These are phyloP conservation scores for Drosophila santomea DNA, from an alignment of 1,140 invertebrate species.

Conservation along the genomic window DNA sequence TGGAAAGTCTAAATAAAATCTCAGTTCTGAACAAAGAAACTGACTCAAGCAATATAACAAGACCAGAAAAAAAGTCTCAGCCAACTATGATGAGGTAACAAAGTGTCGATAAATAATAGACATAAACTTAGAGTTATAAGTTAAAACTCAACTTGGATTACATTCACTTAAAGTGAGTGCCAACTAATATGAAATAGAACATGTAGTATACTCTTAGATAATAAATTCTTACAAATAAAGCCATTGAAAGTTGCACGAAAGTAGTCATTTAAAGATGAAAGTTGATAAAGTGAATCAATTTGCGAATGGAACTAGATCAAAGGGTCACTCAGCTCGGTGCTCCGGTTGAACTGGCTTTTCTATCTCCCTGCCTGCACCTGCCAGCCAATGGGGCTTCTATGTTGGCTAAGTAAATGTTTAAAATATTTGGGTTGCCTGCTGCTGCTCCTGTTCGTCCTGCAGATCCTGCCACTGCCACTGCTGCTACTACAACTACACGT, in stretches of 20 bases:
- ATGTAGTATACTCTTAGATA: neutral
- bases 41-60: too few species aligned
- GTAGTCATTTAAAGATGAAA: slow-evolving; percentile 25
- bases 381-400: slow-evolving; percentile 39
- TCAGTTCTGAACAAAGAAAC: neutral
- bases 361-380: slow-evolving; percentile 2
- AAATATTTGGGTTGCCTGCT: slow-evolving; percentile 64
- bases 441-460: slow-evolving; percentile 28
- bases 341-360: slow-evolving; percentile 17
- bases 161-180: neutral
- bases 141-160: neutral
- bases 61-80: too few species aligned
- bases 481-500: slow-evolving; percentile 27
- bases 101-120: too few species aligned
- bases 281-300: slow-evolving; percentile 40
- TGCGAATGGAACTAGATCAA: slow-evolving; percentile 53
- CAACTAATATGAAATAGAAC: neutral
- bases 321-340: slow-evolving; percentile 31
- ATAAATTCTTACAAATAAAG: slow-evolving; percentile 21
- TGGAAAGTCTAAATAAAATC: slow-evolving; percentile 17
- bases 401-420: slow-evolving; percentile 77
- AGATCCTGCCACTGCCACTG: slow-evolving; percentile 1
- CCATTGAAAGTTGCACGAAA: slow-evolving; percentile 24
- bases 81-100: neutral
- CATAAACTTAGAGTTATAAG: too few species aligned